Base-by-base conservation (phyloP, 2,888 invertebrate species). In the Catocala fraxini region DNA sequence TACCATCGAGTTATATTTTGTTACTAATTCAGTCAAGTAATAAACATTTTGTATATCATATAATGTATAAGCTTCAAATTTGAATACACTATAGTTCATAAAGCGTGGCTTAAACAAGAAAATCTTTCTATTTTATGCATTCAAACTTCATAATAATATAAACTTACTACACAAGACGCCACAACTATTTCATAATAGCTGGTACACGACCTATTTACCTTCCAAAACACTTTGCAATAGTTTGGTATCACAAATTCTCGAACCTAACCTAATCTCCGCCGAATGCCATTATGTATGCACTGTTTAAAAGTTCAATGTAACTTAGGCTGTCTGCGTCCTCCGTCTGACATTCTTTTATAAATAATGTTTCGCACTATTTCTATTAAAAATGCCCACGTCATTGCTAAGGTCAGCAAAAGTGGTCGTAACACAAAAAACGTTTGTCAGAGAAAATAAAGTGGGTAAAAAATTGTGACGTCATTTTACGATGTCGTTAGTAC, bases 311-410 rank as follows among this genome's bases (percentile, higher is more conserved):
- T 47, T 64, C 60, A 71, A 75, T 82, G 86, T 81, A 85, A 13
- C 47, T 33, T 47, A 33, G 83, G 80, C 82, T 71, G 84, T 84
- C 85, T 87, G 65, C 77, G 88, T 60, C 87, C 87, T 85, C 70
- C 25, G 82, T 83, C 81, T 84, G 85, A 82, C 83, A 69, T 84
- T 81, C 42, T 58, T 62, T 68, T 49, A 46, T 7, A 7, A 15
- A 46, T 12, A 45, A 6, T 45, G 5, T 45, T 45, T 45, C 6
- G 12, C 15, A 46, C 10, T 46, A 46, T 15, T 10, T 15, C 15
- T 46, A 7, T 46, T 12, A 45, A 45, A 45, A 46, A 15, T 42
- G 46, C 9, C 46, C 7, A 15, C 15, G 46, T 15, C 45, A 45
- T 46, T 15, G 10, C 6, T 7, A 15, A 46, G 33, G 48, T 33